Conservation (phyloP, 2,797 vertebrate genomes). For the Eutrigla gurnardus region DNA sequence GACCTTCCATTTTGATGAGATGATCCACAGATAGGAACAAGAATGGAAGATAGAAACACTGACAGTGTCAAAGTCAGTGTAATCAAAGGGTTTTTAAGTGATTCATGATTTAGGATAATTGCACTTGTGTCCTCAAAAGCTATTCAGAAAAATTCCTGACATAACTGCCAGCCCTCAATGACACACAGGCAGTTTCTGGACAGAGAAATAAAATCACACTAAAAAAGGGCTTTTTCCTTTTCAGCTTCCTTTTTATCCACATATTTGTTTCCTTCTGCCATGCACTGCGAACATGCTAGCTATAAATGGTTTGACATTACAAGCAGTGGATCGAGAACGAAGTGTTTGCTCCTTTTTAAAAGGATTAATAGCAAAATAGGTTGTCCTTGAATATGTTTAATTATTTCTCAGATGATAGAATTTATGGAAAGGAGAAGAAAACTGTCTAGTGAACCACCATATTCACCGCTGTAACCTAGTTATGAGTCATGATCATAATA, state of each 20-base stretch:
- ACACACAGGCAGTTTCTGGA: conserved; percentile 13
- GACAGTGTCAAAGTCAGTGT: conserved; percentile 4
- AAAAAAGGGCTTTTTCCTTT: not conserved
- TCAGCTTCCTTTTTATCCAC: not conserved
- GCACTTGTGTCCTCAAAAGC: conserved; percentile 44
- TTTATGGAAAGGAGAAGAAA: too few species aligned
- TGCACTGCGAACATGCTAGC: not conserved
- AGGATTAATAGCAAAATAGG: too few species aligned
- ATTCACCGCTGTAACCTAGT: not conserved
- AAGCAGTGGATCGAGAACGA: too few species aligned
- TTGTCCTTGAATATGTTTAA: too few species aligned
- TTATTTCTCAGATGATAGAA: too few species aligned
- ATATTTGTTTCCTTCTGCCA: not conserved
- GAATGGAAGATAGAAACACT: not conserved
- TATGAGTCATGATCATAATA: too few species aligned
- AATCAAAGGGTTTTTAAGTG: conserved; percentile 40
- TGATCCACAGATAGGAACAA: not conserved
- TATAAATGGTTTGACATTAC: not conserved
- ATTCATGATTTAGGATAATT: conserved; percentile 53
- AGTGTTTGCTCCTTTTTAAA: too few species aligned
- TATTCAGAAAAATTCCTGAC: conserved; percentile 53
- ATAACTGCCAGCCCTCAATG: conserved; percentile 45
- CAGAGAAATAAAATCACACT: conserved; percentile 4
- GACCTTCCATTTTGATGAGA: not conserved
- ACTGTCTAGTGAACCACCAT: not conserved